Conservation (phyloP, 2,113 vertebrate genomes). For the Leptobrachium ailaonicum region DNA sequence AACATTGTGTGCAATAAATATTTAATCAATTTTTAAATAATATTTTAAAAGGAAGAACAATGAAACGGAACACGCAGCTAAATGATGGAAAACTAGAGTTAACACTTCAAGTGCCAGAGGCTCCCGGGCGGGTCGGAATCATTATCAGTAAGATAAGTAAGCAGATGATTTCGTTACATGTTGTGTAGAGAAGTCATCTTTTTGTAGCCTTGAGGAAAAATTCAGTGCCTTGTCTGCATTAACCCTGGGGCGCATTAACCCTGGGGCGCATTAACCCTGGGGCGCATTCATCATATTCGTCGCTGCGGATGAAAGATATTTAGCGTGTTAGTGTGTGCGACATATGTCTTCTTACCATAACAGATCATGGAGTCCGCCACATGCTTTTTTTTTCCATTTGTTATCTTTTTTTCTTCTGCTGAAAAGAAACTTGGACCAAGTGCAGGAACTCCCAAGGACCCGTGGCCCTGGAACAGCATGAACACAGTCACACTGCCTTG, state of each 20-base stretch:
- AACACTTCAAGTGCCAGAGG: too few relatives aligned
- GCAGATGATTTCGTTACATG: slow-evolving; percentile 55
- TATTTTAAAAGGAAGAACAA: too few relatives aligned
- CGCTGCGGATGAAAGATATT: slow-evolving; percentile 73
- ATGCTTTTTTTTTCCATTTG: slow-evolving; percentile 47
- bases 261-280: slow-evolving; percentile 62
- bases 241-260: slow-evolving; percentile 66
- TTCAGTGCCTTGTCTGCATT: slow-evolving; percentile 66
- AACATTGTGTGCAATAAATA: too few relatives aligned
- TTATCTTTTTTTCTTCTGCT: slow-evolving; percentile 29
- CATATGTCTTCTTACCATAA: slow-evolving; percentile 71
- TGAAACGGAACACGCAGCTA: too few relatives aligned
- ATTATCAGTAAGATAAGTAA: slow-evolving; percentile 52
- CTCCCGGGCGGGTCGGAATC: too few relatives aligned
- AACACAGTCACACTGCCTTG: slow-evolving; percentile 72
- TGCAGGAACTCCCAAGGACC: slow-evolving; percentile 86
- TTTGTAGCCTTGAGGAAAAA: slow-evolving; percentile 64
- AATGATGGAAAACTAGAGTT: too few relatives aligned
- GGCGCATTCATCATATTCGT: slow-evolving; percentile 63
- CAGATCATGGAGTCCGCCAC: slow-evolving; percentile 59
- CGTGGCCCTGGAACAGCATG: slow-evolving; percentile 80
- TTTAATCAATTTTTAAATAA: too few relatives aligned
- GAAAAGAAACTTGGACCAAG: slow-evolving; percentile 69
- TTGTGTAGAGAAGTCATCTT: not conserved
- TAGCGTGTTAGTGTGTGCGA: slow-evolving; percentile 65